A percentile compares a stretch with the other conserved stretches of the same genome.
These are phyloP conservation scores for Petrocephalus schoutedeni DNA, from an alignment of 2,797 vertebrate genomes.

Conservation along the genomic window DNA sequence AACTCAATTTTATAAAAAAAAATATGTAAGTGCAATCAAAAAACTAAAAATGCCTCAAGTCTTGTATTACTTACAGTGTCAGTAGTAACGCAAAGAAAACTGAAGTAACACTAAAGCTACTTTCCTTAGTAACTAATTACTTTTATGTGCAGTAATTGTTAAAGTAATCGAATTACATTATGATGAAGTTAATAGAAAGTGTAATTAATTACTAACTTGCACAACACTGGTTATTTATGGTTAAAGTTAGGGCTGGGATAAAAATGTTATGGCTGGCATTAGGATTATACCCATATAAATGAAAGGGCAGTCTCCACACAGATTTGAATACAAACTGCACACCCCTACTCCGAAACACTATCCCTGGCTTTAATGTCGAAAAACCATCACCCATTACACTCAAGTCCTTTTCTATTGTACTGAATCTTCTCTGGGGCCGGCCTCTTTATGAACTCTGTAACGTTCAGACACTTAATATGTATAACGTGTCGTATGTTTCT, in stretches of 20 bases:
- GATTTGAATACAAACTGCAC: not conserved
- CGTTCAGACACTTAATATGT: not conserved
- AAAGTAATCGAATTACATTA: not conserved
- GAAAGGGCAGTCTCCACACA: not conserved
- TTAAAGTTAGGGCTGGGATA: not conserved
- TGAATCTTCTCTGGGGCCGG: not conserved
- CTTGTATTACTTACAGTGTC: not conserved
- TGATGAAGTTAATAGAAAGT: too few relatives aligned
- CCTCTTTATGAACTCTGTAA: not conserved
- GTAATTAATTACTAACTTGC: too few relatives aligned
- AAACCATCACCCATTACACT: not conserved
- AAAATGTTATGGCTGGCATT: not conserved
- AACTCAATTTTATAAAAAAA: not conserved
- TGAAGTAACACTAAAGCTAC: not conserved
- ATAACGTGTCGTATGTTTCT: not conserved
- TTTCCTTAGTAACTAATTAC: not conserved
- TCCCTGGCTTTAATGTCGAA: not conserved
- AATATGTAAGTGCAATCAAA: not conserved
- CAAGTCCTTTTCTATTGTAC: not conserved
- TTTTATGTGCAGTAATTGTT: not conserved
- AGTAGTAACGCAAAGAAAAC: not conserved
- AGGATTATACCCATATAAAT: not conserved
- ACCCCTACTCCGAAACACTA: not conserved
- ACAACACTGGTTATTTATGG: too few relatives aligned
- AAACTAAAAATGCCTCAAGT: not conserved